Conservation (phyloP, 2,113 vertebrate species). For the Ochotona princeps region DNA sequence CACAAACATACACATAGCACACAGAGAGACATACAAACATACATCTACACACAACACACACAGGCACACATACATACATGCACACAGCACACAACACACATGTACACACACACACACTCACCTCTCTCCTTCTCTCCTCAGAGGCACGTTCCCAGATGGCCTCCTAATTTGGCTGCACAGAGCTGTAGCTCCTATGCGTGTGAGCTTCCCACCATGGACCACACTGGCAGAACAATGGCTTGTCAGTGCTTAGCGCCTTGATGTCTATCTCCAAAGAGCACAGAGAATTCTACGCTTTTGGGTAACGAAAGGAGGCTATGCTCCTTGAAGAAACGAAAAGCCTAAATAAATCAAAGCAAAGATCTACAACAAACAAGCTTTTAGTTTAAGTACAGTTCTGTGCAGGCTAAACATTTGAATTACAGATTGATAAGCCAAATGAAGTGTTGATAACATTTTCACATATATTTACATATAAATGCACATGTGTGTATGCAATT, state of each 20-base stretch:
- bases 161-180: too few relatives aligned
- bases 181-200: neutral
- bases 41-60: neutral
- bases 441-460: neutral
- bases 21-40: too few relatives aligned
- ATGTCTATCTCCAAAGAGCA: neutral
- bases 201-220: rapidly evolving
- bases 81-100: too few relatives aligned
- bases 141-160: neutral
- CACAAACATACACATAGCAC: too few relatives aligned
- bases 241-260: neutral
- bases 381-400: neutral
- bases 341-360: neutral
- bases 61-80: too few relatives aligned
- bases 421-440: neutral
- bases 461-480: neutral
- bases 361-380: neutral
- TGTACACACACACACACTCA: neutral
- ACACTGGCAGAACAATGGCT: neutral
- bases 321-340: neutral
- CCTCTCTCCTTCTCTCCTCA: neutral
- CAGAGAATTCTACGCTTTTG: neutral
- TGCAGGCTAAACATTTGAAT: neutral
- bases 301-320: neutral
- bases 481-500: neutral